A percentile compares a stretch with the other conserved stretches of the same genome.
These are phyloP conservation scores for Chaetophractus vellerosus DNA, from an alignment of 2,797 vertebrate genomes.

Conservation along the genomic window DNA sequence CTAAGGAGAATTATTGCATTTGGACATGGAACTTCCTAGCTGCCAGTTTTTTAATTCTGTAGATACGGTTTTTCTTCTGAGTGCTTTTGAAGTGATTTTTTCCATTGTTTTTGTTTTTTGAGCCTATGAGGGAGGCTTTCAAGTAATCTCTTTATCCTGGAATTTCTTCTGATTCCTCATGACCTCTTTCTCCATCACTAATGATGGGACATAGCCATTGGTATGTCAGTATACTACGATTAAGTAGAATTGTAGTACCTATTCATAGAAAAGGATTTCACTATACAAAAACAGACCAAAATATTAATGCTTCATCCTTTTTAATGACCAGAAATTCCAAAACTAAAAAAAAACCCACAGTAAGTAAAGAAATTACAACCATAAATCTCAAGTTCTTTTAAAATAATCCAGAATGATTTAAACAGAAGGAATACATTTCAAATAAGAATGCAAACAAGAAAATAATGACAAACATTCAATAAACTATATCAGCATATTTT, in stretches of 20 bases:
- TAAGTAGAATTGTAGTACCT: background rate
- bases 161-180: background rate
- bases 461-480: conserved; percentile 41
- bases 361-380: background rate
- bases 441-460: background rate
- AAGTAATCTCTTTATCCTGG: background rate
- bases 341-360: background rate
- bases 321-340: background rate
- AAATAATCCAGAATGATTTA: conserved; percentile 29
- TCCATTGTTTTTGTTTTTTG: background rate
- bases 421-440: background rate
- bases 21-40: background rate
- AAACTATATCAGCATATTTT: conserved; percentile 75
- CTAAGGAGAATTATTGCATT: background rate
- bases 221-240: background rate
- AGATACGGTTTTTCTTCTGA: background rate
- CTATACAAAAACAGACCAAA: background rate
- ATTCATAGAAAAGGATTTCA: background rate
- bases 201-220: background rate
- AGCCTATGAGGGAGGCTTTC: background rate
- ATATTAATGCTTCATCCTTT: background rate
- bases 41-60: background rate
- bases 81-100: background rate
- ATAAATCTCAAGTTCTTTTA: background rate
- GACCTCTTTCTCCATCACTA: background rate